Percentiles rank a stretch among this genome's conserved stretches.
Evolutionary conservation across 2,888 invertebrate species (phyloP).

Genomic region (Therioaphis trifolii): DNA sequence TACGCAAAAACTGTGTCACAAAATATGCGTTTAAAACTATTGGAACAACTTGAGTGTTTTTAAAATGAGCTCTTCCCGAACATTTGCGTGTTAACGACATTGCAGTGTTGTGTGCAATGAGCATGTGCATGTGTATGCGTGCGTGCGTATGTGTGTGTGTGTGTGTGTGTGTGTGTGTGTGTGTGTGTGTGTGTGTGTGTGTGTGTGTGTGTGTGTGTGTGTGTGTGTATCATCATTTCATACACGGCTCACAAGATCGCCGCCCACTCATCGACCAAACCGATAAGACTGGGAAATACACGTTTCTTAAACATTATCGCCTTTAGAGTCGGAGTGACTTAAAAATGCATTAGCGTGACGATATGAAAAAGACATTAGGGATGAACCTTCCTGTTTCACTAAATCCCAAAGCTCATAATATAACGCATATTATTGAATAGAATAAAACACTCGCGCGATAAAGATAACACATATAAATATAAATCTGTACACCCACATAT

Average conservation of each 20-base stretch:
- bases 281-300: conserved; percentile 18
- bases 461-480: conserved; percentile 5
- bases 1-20: neutral
- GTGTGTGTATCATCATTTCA: neutral
- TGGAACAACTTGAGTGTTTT: neutral
- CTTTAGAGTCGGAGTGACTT: conserved; percentile 28
- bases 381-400: conserved; percentile 29
- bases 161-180: too few species aligned
- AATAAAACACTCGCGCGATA: neutral
- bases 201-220: too few species aligned
- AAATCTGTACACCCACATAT: too few species aligned
- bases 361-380: conserved; percentile 58
- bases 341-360: conserved; percentile 53
- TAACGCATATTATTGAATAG: conserved; percentile 1
- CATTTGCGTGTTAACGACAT: conserved; percentile 6
- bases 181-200: too few species aligned
- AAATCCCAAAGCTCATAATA: conserved; percentile 24
- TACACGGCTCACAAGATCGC: neutral
- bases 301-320: conserved; percentile 51
- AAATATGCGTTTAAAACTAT: neutral
- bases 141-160: too few species aligned
- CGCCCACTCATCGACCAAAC: conserved; percentile 14
- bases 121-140: too few species aligned
- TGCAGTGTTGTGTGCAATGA: neutral
- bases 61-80: conserved; percentile 2